Conservation (phyloP, 2,113 vertebrate genomes). For the Solea senegalensis region DNA sequence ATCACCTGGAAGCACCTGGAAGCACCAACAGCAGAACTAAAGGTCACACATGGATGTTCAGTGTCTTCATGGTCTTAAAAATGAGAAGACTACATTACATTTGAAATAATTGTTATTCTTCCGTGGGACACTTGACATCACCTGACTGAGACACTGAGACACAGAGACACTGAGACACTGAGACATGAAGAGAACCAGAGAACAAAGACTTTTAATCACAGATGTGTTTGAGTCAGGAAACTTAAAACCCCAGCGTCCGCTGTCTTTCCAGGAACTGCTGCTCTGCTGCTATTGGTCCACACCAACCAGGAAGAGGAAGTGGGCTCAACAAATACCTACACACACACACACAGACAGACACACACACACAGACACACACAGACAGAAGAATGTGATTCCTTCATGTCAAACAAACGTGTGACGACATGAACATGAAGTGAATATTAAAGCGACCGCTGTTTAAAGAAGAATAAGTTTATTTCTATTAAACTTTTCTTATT, state of each 20-base stretch:
- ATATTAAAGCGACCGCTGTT: background rate
- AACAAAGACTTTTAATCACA: background rate
- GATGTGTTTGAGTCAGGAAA: slow-evolving; percentile 36
- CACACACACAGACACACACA: background rate
- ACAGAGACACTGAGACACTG: background rate
- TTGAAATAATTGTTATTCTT: background rate
- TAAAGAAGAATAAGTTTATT: too few relatives aligned
- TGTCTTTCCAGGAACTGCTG: slow-evolving; percentile 63
- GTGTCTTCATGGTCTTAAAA: too few relatives aligned
- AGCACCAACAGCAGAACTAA: too few relatives aligned
- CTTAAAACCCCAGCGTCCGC: slow-evolving; percentile 10
- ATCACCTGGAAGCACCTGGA: too few relatives aligned
- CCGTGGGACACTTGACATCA: background rate
- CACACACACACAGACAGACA: background rate
- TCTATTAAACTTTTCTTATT: too few relatives aligned
- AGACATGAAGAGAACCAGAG: background rate
- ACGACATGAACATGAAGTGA: too few relatives aligned
- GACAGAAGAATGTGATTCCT: slow-evolving; percentile 30
- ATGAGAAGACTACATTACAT: too few relatives aligned
- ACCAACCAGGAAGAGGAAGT: slow-evolving; percentile 64
- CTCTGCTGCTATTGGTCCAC: slow-evolving; percentile 3
- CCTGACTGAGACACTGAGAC: background rate
- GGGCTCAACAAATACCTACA: slow-evolving; percentile 42
- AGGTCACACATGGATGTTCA: too few relatives aligned
- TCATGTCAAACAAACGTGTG: background rate